Conservation (phyloP, 64 coral and sea anemone species). For the Stylophora pistillata region DNA sequence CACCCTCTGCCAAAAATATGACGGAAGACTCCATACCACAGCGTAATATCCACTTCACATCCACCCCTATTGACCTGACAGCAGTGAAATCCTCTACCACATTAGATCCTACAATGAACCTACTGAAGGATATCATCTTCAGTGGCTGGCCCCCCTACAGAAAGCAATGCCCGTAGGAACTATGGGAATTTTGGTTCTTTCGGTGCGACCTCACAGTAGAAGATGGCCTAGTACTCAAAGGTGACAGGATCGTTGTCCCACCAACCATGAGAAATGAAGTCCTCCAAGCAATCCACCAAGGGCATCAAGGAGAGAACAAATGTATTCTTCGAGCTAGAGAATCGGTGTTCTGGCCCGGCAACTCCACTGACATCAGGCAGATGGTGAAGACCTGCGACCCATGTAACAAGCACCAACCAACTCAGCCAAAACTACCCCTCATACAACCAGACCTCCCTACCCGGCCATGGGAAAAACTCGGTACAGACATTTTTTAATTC, state of each 20-base stretch:
- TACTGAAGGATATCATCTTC: constrained; percentile 20
- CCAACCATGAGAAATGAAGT: background rate
- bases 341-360: constrained; percentile 20
- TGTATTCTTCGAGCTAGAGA: constrained; percentile 17
- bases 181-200: constrained; percentile 24
- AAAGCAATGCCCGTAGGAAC: constrained; percentile 36
- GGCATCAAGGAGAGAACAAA: constrained; percentile 33
- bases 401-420: constrained; percentile 29
- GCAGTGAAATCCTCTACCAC: background rate
- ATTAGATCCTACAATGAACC: background rate
- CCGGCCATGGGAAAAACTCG: constrained; percentile 47
- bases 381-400: constrained; percentile 9
- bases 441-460: constrained; percentile 5
- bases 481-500: constrained; percentile 42
- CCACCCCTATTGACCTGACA: constrained; percentile 11
- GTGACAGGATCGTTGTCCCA: background rate
- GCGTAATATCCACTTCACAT: constrained; percentile 11
- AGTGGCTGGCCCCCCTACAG: constrained; percentile 26
- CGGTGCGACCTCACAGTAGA: too few species aligned
- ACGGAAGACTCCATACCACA: background rate
- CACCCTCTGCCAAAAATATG: background rate
- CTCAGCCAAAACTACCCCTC: constrained; percentile 3
- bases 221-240: constrained; percentile 19
- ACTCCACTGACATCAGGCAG: constrained; percentile 1
- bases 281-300: constrained; percentile 16